These are phyloP conservation scores for Busseola fusca DNA, from an alignment of 2,888 invertebrate species.

Conservation along the genomic window DNA sequence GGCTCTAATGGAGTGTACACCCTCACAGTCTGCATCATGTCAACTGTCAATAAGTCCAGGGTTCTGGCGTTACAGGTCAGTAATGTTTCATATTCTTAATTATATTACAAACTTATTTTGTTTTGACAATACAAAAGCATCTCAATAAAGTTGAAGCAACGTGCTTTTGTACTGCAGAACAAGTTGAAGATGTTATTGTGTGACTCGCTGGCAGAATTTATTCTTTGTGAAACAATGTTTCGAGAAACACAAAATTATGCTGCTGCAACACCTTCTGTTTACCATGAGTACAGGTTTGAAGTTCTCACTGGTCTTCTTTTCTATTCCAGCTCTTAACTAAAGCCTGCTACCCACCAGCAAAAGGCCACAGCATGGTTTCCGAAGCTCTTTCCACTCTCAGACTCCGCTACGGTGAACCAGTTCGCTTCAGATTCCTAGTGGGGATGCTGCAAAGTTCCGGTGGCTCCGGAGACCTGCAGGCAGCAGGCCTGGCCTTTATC, in stretches of 20 bases:
- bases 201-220: not conserved
- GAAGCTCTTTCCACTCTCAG: slow-evolving; percentile 97
- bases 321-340: slow-evolving; percentile 93
- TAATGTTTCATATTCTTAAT: not conserved
- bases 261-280: not conserved
- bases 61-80: slow-evolving; percentile 95
- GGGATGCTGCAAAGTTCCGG: slow-evolving; percentile 95
- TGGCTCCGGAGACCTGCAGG: slow-evolving; percentile 92
- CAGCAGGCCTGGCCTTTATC: slow-evolving; percentile 94
- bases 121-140: not conserved
- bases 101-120: too few relatives aligned
- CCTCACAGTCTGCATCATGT: slow-evolving; percentile 95
- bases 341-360: slow-evolving; percentile 92
- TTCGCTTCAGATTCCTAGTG: slow-evolving; percentile 96
- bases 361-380: slow-evolving; percentile 95
- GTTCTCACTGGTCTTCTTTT: not conserved
- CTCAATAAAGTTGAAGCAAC: not conserved
- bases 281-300: not conserved
- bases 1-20: slow-evolving; percentile 95
- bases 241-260: not conserved
- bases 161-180: not conserved
- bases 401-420: slow-evolving; percentile 96
- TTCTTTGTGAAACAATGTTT: not conserved
- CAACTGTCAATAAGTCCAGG: slow-evolving; percentile 95
- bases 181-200: not conserved